Base-by-base conservation (phyloP, 2,888 invertebrate genomes). In the Drosophila colorata region DNA sequence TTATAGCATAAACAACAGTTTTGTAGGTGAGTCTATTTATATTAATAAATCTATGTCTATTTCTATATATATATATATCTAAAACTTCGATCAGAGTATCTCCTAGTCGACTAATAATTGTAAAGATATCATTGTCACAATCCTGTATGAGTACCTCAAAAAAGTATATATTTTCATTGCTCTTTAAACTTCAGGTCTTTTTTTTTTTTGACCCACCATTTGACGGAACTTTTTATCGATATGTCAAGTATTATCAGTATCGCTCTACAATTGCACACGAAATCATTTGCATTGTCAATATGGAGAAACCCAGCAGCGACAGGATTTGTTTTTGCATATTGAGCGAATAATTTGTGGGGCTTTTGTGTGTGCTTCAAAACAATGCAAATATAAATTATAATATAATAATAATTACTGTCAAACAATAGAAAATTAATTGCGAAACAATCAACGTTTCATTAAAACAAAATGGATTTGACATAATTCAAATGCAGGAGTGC, bases 391-490 rank as follows among this genome's bases (percentile, higher is more conserved):
- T 78, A 79, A 76, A 81, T 83, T 83, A 83, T 88, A 83, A 71
- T 75, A 85, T 79, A 84, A 82, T 78, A 87, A 90, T 88, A 88
- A 88, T 87, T 88, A 85, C 85, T 87, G 80, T 85, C 85, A 82
- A 77, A 89, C 87, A 90, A 90, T 77, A 82, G 84, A 82, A 86
- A 80, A 84, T 86, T 80, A 90, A 84, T 82, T 80, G 78, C 86
- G 82, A 78, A 80, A 86, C 87, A 81, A 86, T 87, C 88, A 87
- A 84, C 82, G 80, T 89, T 88, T 88, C 89, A 90, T 88, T 89
- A 90, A 89, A 88, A 88, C 82, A 88, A 90, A 90, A 88, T 89
- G 90, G 87, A 89, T 89, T 90, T 91, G 91, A 90, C 91, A 91
- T 90, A 91, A 91, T 88, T 91, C 91, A 91, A 91, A 90, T 90